These are phyloP conservation scores for Meles meles DNA, from an alignment of 2,113 vertebrate species.

Conservation along the genomic window DNA sequence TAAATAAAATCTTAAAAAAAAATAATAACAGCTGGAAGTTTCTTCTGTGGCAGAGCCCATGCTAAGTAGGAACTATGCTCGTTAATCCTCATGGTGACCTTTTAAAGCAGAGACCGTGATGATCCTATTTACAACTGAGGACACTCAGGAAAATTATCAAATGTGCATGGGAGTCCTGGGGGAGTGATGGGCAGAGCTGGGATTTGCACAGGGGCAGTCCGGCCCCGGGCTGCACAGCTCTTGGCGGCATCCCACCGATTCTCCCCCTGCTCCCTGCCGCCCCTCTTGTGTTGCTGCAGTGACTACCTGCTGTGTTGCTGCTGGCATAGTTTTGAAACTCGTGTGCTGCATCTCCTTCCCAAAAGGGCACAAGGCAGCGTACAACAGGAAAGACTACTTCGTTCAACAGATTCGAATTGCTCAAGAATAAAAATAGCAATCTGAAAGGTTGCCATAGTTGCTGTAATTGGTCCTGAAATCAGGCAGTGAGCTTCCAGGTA, in stretches of 20 bases:
- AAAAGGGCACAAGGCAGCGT: background rate
- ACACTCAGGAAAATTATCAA: background rate
- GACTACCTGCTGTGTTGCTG: background rate
- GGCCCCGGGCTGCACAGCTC: background rate
- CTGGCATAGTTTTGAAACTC: background rate
- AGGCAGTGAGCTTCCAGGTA: conserved; percentile 55
- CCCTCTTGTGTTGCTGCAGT: background rate
- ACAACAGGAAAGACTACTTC: background rate
- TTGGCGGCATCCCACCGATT: background rate
- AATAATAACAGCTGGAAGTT: background rate
- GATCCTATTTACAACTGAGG: background rate
- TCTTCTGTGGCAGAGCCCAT: background rate
- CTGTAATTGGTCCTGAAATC: conserved; percentile 19
- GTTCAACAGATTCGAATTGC: background rate
- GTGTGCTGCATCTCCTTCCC: background rate
- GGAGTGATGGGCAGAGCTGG: background rate
- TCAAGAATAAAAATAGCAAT: background rate
- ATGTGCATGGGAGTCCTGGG: background rate
- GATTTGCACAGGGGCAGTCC: background rate
- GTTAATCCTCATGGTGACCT: background rate
- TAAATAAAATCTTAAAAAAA: background rate
- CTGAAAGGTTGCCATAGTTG: background rate
- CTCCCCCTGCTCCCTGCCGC: background rate
- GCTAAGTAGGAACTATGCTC: background rate
- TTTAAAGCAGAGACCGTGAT: background rate